A percentile compares a stretch with the other conserved stretches of the same genome.
phyloP scores from a whole-genome alignment of 1,140 invertebrate genomes.

The Platyscapa corneri region DNA sequence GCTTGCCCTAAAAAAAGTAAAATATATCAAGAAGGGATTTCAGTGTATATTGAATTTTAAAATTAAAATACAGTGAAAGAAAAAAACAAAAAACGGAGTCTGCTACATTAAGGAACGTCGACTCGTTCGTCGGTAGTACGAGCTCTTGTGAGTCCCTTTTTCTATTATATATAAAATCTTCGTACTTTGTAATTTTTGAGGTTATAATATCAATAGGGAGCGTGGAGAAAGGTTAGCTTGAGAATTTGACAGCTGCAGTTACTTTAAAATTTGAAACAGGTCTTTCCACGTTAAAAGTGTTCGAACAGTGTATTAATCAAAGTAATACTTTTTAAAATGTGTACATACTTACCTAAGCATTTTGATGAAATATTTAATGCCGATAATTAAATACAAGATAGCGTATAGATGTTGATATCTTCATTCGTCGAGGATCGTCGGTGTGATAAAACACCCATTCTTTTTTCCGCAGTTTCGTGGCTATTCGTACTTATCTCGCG shows the following conservation, averaged over 20 bases:
- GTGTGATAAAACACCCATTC: background rate
- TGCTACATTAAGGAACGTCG: background rate
- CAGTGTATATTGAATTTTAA: background rate
- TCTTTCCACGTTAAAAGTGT: background rate
- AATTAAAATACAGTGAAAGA: background rate
- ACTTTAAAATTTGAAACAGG: background rate
- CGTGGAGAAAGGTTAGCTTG: background rate
- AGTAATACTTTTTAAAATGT: too few species aligned
- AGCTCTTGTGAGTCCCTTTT: constrained; percentile 10
- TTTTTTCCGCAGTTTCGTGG: background rate
- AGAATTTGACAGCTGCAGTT: background rate
- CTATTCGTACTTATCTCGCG: constrained; percentile 15
- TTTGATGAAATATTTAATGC: background rate
- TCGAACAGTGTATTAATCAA: too few species aligned
- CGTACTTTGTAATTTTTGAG: background rate
- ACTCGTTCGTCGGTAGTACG: constrained; percentile 13
- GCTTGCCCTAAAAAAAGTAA: background rate
- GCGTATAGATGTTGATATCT: background rate
- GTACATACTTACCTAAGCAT: too few species aligned
- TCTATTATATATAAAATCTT: background rate
- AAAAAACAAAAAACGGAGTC: background rate
- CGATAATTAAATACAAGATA: background rate
- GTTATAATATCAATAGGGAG: background rate
- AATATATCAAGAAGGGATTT: background rate
- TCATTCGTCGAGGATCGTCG: background rate